Evolutionary conservation across 2,113 vertebrate genomes (phyloP).

Genomic region (Vulpes lagopus): DNA sequence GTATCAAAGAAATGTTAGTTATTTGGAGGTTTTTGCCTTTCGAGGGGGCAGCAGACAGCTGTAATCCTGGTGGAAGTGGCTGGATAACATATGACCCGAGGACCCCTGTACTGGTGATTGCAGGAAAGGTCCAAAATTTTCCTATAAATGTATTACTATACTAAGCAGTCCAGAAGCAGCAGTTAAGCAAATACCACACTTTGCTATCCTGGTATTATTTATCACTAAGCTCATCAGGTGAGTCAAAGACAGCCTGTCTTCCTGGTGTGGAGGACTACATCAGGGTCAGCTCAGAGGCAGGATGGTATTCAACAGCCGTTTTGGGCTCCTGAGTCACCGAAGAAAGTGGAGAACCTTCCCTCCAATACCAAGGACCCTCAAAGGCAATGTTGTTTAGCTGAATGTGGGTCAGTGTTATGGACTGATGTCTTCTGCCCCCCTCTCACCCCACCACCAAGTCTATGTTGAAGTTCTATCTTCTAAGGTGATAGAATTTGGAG

Average conservation of each 20-base stretch:
- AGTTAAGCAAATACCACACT: not conserved
- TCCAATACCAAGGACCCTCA: too few species aligned
- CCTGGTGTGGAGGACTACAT: too few species aligned
- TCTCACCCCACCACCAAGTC: too few species aligned
- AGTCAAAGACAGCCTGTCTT: not conserved
- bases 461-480: too few species aligned
- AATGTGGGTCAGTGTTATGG: too few species aligned
- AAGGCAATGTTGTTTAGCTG: too few species aligned
- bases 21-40: not conserved
- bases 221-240: not conserved
- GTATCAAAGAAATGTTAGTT: not conserved
- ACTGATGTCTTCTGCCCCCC: too few species aligned
- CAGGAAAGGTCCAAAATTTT: not conserved
- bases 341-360: too few species aligned
- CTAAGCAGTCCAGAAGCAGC: not conserved
- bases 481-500: too few species aligned
- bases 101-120: not conserved
- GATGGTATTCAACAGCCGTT: too few species aligned
- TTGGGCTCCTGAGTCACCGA: too few species aligned
- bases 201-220: not conserved
- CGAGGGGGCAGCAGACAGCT: not conserved
- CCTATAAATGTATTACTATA: not conserved
- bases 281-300: too few species aligned
- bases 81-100: not conserved
- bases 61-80: not conserved